Percentiles rank a stretch among this genome's conserved stretches.
phyloP scores from a whole-genome alignment of 2,113 vertebrate genomes.

The Laticauda laticaudata region DNA sequence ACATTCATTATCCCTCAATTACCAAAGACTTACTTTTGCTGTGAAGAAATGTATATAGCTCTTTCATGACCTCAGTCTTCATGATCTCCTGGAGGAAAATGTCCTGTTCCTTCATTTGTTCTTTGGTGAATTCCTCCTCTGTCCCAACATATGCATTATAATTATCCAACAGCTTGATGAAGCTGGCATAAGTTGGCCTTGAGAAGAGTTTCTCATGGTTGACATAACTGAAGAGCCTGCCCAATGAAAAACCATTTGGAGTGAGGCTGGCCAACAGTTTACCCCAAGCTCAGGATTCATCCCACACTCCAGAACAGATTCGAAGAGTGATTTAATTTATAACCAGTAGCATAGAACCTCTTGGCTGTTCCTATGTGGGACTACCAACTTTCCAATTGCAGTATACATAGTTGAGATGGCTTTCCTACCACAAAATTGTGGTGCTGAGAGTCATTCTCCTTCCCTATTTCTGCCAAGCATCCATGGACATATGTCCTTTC shows the following conservation, averaged over 20 bases:
- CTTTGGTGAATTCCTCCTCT: conserved; percentile 73
- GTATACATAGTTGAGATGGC: neutral
- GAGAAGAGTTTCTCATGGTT: conserved; percentile 79
- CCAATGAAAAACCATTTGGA: neutral
- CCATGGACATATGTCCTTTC: neutral
- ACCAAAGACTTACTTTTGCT: conserved; percentile 74
- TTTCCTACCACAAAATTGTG: neutral
- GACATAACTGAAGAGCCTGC: conserved; percentile 82
- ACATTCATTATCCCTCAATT: neutral
- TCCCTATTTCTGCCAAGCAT: neutral
- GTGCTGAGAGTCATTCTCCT: neutral
- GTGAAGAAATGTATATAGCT: conserved; percentile 81
- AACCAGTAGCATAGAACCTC: neutral
- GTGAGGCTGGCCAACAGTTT: neutral
- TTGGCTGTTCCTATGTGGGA: neutral
- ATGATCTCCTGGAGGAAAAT: conserved; percentile 81
- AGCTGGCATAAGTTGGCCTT: conserved; percentile 83
- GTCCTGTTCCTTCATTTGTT: conserved; percentile 84
- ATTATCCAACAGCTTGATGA: conserved; percentile 87
- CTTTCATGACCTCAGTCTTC: conserved; percentile 80
- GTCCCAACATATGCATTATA: conserved; percentile 80
- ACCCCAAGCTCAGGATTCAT: neutral
- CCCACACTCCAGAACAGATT: neutral
- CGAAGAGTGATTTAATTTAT: neutral
- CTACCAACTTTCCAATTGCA: neutral